Evolutionary conservation across 2,113 vertebrate species (phyloP), one percentile per base, ranked within the genome.

Genomic region (Lophochroa leadbeateri): DNA sequence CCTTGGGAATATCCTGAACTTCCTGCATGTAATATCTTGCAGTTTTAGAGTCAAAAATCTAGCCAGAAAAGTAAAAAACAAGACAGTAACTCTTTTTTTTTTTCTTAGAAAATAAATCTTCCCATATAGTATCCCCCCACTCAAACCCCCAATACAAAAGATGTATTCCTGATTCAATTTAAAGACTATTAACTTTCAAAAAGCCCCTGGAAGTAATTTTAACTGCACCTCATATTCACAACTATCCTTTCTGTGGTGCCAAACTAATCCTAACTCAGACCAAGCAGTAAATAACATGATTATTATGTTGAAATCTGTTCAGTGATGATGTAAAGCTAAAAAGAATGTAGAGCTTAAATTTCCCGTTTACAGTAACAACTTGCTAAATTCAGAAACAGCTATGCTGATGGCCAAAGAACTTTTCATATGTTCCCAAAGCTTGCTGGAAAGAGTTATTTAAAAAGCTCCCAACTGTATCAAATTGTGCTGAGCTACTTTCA

Each of bases 231-330:
- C 44, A 50, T 64, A 63, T 91, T 81, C 49, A 90, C 50, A 88
- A 41, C 31, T 90, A 55, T 86, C 16, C 31, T 9, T 96, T 94
- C 52, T 27, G 50, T 76, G 49, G 67, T 94, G 64, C 21, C 90
- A 63, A 37, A 70, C 41, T 93, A 94, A 94, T 95, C 93, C 67
- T 90, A 63, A 49, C 49, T 97, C 92, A 89, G 60, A 76, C 31
- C 80, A 63, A 90, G 74, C 58, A 82, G 91, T 70, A 91, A 64
- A 68, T 74, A 94, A 92, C 61, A 87, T 43, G 68, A 79, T 92
- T 88, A 89, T 37, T 83, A 72, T 90, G 55, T 68, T 90, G 82
- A 79, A 46, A 90, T 92, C 29, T 75, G 86, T 91, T 67, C 90
- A 86, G 52, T 71, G 50, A 82, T 94, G 83, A 96, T 63, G 52